These are phyloP conservation scores for Mesocentrotus franciscanus DNA, from an alignment of 53 echinoderm and acorn worm genomes.

Conservation along the genomic window DNA sequence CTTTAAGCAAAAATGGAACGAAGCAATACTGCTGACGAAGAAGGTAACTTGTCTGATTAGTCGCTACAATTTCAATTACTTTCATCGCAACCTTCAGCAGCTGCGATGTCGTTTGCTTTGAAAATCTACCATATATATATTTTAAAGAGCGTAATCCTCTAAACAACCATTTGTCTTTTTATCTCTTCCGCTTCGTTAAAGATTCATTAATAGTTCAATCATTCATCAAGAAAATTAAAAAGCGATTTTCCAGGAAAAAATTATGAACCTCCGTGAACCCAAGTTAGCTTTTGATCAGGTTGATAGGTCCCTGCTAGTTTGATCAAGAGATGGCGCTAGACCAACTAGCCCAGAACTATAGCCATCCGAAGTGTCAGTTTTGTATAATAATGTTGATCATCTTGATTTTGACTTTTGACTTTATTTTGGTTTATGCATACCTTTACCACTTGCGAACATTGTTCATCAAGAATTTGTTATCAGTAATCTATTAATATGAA, in stretches of 20 bases:
- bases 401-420: too few species aligned
- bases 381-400: neutral
- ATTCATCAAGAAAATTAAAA: neutral
- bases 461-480: neutral
- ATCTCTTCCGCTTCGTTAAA: conserved; percentile 9
- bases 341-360: neutral
- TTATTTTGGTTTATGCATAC: neutral
- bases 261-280: conserved; percentile 16
- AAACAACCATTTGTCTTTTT: neutral
- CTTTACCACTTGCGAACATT: neutral
- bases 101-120: neutral
- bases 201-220: conserved; percentile 34
- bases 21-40: neutral
- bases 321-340: conserved; percentile 27
- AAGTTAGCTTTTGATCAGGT: neutral
- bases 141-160: neutral
- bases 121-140: neutral
- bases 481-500: too few species aligned
- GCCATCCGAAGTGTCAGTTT: neutral
- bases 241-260: neutral
- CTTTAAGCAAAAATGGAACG: neutral
- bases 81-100: neutral
- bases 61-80: neutral
- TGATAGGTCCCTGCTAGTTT: neutral
- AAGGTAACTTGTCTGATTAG: neutral